Evolutionary conservation across 2,797 vertebrate genomes (phyloP), one percentile per base, ranked within the genome.

Genomic region (Myotis vivesi): DNA sequence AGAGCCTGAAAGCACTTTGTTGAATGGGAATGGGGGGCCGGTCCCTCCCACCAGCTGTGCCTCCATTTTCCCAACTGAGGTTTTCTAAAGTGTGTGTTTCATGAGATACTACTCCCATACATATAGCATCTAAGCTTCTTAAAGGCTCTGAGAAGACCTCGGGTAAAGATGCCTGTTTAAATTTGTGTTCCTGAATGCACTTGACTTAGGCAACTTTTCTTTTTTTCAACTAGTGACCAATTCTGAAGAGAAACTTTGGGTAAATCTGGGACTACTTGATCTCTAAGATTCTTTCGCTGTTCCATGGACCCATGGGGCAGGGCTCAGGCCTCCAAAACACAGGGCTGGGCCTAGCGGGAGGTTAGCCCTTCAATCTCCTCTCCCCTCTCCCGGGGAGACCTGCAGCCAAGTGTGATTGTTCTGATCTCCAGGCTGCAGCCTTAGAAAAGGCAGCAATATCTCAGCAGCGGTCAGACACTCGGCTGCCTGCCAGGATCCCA

Each of bases 401-500:
- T 11, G 94, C 33, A 2, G 92, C 73, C 88, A 76, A 96, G 82
- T 87, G 79, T 80, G 95, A 97, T 94, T 96, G 92, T 97, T 87
- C 62, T 89, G 72, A 92, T 81, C 23, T 46, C 91, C 83, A 93
- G 93, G 91, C 46, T n/a, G 86, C 76, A 9, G 73, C 91, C 95
- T 95, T 96, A 92, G 96, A 97, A 81, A 96, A 94, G 94, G 86
- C 88, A 30, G 94, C 87, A 95, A 91, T 93, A 97, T 97, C 97
- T 97, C 84, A 59, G 96, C 86, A 72, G 97, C 84, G 90, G 81
- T 95, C 93, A 93, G 81, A 93, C 76, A 30, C 69, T 88, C 30
- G 19, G 92, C 95, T 88, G 87, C 89, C 97, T 96, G 93, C 97
- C 97, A 95, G 95, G 95, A 95, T 95, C 97, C 95, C 88, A n/a